Evolutionary conservation across 92 coral and sea anemone genomes (phyloP).

Genomic region (Diadumene lineata): DNA sequence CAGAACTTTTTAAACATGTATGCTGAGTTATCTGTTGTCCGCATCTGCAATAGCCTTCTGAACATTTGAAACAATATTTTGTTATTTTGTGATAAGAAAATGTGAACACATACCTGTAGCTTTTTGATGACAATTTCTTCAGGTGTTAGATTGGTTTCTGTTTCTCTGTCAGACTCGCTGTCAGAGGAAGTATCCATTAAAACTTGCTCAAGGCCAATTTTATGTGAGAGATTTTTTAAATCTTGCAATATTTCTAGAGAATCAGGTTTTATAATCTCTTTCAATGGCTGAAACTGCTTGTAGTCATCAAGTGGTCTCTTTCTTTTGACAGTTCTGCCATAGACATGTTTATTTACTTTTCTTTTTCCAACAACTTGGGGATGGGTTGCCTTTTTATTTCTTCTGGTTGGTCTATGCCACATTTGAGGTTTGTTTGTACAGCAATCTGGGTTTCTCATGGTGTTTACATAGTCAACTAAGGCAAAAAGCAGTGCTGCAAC

Average conservation of each 20-base stretch:
- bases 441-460: constrained; percentile 8
- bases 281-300: not conserved
- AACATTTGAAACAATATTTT: not conserved
- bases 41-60: too few species aligned
- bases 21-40: too few species aligned
- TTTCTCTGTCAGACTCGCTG: constrained; percentile 11
- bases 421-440: constrained; percentile 5
- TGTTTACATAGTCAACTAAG: constrained; percentile 45
- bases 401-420: constrained; percentile 10
- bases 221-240: not conserved
- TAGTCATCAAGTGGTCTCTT: constrained; percentile 15
- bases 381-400: not conserved
- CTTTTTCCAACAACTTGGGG: not conserved
- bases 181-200: not conserved
- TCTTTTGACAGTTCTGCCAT: not conserved
- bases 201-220: not conserved
- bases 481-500: constrained; percentile 59
- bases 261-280: not conserved
- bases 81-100: not conserved
- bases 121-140: constrained; percentile 13
- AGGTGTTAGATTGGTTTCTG: constrained; percentile 10
- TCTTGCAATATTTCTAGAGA: not conserved
- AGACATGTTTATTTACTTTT: too few species aligned
- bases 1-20: too few species aligned
- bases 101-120: constrained; percentile 5